These are phyloP conservation scores for Euplagia quadripunctaria DNA, from an alignment of 2,888 invertebrate species.

Conservation along the genomic window DNA sequence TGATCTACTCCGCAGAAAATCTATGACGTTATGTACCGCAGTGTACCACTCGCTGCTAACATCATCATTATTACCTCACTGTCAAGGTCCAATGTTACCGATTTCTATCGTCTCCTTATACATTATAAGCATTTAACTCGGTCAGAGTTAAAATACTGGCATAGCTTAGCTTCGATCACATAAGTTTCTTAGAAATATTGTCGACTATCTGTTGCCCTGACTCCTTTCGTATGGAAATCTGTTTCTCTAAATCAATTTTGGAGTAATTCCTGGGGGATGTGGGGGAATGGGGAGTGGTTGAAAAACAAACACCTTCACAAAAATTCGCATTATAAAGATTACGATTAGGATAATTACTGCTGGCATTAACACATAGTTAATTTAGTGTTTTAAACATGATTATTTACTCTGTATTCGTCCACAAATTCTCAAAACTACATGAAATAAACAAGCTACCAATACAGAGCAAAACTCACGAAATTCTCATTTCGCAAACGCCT, in stretches of 20 bases:
- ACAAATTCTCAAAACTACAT: background rate
- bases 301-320: too few species aligned
- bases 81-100: too few species aligned
- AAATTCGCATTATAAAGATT: too few species aligned
- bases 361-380: too few species aligned
- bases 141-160: too few species aligned
- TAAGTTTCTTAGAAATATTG: background rate
- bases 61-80: background rate
- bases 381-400: background rate
- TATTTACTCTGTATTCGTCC: background rate
- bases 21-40: too few species aligned
- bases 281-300: too few species aligned
- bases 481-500: constrained; percentile 16
- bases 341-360: too few species aligned
- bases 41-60: too few species aligned
- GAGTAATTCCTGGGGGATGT: background rate
- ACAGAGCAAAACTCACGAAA: constrained; percentile 22
- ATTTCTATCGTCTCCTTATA: background rate
- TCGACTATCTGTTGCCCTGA: background rate
- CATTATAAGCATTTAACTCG: background rate
- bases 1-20: background rate
- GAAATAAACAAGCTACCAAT: too few species aligned
- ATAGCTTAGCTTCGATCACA: background rate
- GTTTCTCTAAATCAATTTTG: background rate
- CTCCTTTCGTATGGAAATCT: background rate